Evolutionary conservation across 2,113 vertebrate species (phyloP).

Genomic region (Myiagra hebetior): DNA sequence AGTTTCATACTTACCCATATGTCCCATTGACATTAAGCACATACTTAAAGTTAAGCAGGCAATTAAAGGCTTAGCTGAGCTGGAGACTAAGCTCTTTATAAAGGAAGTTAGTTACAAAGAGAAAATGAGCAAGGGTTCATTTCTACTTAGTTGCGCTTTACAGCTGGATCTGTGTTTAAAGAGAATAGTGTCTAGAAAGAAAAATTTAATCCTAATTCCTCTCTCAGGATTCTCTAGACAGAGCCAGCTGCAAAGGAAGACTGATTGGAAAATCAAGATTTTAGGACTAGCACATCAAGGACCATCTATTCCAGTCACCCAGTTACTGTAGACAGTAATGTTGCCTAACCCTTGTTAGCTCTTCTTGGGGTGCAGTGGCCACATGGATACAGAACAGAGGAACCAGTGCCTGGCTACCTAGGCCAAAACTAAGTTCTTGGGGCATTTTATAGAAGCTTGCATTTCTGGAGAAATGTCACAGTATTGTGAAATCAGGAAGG

Average conservation of each 20-base stretch:
- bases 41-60: constrained; percentile 53
- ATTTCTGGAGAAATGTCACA: not conserved
- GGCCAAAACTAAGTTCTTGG: not conserved
- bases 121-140: constrained; percentile 15
- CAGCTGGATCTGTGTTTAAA: constrained; percentile 5
- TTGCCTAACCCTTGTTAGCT: not conserved
- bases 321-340: not conserved
- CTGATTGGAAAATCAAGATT: not conserved
- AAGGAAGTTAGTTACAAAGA: not conserved
- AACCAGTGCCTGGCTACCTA: not conserved
- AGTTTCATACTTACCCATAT: constrained; percentile 40
- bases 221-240: not conserved
- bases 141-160: not conserved
- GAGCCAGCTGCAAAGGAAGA: not conserved
- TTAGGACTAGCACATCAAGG: not conserved
- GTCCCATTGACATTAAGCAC: constrained; percentile 43
- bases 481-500: not conserved
- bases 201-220: constrained; percentile 25
- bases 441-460: not conserved
- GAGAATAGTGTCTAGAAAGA: not conserved
- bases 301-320: not conserved
- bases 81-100: constrained; percentile 14
- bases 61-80: constrained; percentile 46
- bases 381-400: not conserved
- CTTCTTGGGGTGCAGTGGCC: not conserved